Conservation (phyloP, 2,797 vertebrate species). For the Pristis pectinata region DNA sequence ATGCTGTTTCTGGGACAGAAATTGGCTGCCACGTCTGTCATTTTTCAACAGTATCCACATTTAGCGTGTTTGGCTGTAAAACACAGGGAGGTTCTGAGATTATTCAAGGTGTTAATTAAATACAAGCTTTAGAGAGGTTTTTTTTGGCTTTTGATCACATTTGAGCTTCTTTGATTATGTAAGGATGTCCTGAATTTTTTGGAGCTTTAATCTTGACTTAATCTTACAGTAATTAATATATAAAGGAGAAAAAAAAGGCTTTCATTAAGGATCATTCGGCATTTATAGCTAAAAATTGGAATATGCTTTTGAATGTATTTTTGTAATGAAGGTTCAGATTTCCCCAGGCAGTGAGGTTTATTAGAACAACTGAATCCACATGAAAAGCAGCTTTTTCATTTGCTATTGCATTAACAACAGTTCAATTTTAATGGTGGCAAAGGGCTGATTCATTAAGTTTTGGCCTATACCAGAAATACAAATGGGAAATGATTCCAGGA, state of each 20-base stretch:
- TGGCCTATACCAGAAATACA: neutral
- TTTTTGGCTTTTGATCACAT: neutral
- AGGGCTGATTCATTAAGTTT: neutral
- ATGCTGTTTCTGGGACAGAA: too few relatives aligned
- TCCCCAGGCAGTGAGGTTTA: neutral
- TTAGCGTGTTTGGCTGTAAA: neutral
- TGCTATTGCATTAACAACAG: neutral
- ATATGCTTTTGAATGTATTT: neutral
- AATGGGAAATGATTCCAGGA: neutral
- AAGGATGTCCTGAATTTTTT: neutral
- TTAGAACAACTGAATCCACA: neutral
- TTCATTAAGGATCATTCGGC: neutral
- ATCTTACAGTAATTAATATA: neutral
- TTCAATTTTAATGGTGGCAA: neutral
- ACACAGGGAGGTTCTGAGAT: neutral
- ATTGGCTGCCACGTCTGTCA: neutral
- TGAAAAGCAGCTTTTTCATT: neutral
- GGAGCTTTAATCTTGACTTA: neutral
- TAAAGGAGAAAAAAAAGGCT: neutral
- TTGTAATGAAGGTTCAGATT: neutral
- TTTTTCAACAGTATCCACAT: neutral
- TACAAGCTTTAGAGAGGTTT: neutral
- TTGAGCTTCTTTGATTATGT: neutral
- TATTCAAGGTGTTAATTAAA: neutral
- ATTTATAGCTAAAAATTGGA: neutral